Base-by-base conservation (phyloP, 1,140 invertebrate genomes). In the Cydia strobilella region DNA sequence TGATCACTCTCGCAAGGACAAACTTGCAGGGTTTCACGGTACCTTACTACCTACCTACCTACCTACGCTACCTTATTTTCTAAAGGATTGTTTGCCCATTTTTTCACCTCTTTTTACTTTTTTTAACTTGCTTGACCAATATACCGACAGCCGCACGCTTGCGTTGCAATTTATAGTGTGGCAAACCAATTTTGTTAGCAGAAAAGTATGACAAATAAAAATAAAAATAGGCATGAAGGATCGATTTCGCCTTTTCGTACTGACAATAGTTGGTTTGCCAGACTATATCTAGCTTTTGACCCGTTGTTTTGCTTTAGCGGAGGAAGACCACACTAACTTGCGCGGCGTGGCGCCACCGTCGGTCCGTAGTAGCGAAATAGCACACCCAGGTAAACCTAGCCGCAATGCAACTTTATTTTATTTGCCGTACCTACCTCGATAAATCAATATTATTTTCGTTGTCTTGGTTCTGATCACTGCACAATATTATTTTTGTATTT, bases 271-370 rank as follows among this genome's bases (percentile, higher is more conserved):
- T 39, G 35, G 35, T 39, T 80, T 80, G 80, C 27, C 42, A 15
- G 42, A 76, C 73, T 72, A 73, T 77, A 78, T 71, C 77, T 76
- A 69, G 81, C 81, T 84, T 84, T 71, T 84, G 74, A 80, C 62
- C 51, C 74, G 75, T 82, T 78, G 62, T 82, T 84, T 84, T 82
- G 86, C 82, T 85, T 87, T 85, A 94, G 94, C 94, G 76, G 94
- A 95, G 85, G 94, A 95, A 90, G 94, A 95, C 82, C 94, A 95
- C 87, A 81, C 84, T 27, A 90, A 82, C 77, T 79, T 84, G 74
- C 85, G 92, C 72, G 87, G 80, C 27, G 82, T 79, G 42, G 87
- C 84, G 39, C 78, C 88, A 12, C 83, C 90, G 76, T 87, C 84
- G 48, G 80, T 79, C 39, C 85, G 80, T 77, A 81, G 79, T 78